Evolutionary conservation across 1,140 invertebrate genomes (phyloP).

Genomic region (Drosophila malerkotliana): DNA sequence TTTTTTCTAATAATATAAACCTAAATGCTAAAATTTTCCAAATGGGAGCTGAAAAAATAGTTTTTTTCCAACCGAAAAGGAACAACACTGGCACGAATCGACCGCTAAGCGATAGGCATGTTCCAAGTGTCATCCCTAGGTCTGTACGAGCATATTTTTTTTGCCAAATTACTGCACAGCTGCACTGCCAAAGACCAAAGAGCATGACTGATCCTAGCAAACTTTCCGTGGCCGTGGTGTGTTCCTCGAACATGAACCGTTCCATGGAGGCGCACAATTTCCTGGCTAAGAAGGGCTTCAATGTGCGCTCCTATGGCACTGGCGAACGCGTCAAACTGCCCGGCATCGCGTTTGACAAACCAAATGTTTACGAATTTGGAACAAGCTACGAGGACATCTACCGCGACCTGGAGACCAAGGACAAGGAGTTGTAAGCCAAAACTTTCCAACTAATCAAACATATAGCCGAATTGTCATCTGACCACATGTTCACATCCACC

Average conservation of each 20-base stretch:
- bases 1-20: too few relatives aligned
- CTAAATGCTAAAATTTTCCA: too few relatives aligned
- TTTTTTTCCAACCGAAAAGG: too few relatives aligned
- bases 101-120: background rate
- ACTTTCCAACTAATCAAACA: background rate
- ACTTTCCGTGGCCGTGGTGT: conserved; percentile 96
- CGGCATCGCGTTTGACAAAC: conserved; percentile 96
- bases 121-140: background rate
- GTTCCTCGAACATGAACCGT: conserved; percentile 99
- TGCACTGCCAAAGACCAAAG: conserved; percentile 67
- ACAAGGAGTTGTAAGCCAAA: conserved; percentile 91
- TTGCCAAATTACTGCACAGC: conserved; percentile 11
- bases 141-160: conserved; percentile 7
- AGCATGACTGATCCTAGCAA: conserved; percentile 83
- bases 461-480: background rate
- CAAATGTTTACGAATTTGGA: conserved; percentile 99
- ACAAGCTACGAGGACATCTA: conserved; percentile 98
- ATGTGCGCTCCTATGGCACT: conserved; percentile 97
- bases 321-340: conserved; percentile 99
- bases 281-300: conserved; percentile 98
- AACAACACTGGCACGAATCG: background rate
- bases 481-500: conserved; percentile 35
- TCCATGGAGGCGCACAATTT: conserved; percentile 99
- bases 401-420: conserved; percentile 95
- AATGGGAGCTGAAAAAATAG: too few relatives aligned